Percentiles rank a stretch among this genome's conserved stretches.
Evolutionary conservation across 37 sponge, comb jelly and placozoan genomes (phyloP).

Genomic region (Beroe forskalii): DNA sequence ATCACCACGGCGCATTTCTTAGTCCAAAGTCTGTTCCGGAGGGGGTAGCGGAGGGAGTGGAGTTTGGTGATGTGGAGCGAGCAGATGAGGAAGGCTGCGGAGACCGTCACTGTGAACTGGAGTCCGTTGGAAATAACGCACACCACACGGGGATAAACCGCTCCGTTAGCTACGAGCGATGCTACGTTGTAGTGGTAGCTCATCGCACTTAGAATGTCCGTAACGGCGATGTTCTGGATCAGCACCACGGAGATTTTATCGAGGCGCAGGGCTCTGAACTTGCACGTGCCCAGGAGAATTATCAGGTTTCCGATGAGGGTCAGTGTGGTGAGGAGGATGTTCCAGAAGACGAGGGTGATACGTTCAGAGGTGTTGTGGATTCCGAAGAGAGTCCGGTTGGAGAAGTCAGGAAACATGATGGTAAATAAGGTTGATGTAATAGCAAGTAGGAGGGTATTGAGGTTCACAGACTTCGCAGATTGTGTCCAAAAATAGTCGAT

Average conservation of each 20-base stretch:
- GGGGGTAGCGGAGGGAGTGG: neutral
- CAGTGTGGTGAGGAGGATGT: neutral
- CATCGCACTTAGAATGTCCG: neutral
- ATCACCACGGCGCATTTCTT: neutral
- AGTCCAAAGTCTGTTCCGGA: neutral
- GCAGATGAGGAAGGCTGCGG: neutral
- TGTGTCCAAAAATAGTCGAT: no score
- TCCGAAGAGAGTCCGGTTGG: neutral
- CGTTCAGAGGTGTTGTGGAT: neutral
- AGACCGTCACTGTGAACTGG: neutral
- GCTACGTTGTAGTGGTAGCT: neutral
- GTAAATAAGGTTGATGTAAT: no score
- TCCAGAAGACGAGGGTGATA: neutral
- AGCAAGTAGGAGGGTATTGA: no score
- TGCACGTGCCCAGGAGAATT: neutral
- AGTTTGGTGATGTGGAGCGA: neutral
- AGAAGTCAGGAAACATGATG: neutral
- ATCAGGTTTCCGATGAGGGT: neutral
- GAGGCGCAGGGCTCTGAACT: neutral
- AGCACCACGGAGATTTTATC: neutral
- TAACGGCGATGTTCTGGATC: constrained; percentile 1
- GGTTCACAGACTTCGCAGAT: no score
- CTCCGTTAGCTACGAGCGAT: neutral
- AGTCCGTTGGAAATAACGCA: neutral
- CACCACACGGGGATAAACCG: neutral